These are phyloP conservation scores for Aldrovandia affinis DNA, from an alignment of 2,797 vertebrate species.

Conservation along the genomic window DNA sequence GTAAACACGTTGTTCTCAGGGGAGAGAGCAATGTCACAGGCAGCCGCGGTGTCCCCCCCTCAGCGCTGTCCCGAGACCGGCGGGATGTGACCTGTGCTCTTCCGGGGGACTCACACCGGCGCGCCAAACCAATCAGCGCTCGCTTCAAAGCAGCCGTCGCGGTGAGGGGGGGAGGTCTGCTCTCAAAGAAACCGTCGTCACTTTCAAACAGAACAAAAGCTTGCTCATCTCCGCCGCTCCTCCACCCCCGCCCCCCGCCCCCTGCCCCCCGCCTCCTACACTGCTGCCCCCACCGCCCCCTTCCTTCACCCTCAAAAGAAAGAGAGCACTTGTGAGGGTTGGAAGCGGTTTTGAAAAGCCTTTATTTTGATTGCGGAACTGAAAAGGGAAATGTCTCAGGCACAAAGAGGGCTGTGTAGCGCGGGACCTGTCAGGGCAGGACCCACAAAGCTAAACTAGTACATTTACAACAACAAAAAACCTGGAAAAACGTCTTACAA, in stretches of 20 bases:
- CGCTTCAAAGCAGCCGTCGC: constrained; percentile 4
- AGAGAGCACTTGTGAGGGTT: background rate
- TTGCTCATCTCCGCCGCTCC: background rate
- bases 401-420: background rate
- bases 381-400: background rate
- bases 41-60: background rate
- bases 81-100: background rate
- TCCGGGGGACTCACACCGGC: constrained; percentile 3
- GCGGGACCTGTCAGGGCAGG: background rate
- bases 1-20: constrained; percentile 40
- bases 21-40: constrained; percentile 25
- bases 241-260: background rate
- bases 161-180: background rate
- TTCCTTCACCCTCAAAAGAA: background rate
- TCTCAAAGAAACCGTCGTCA: background rate
- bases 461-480: background rate
- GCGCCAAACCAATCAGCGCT: constrained; percentile 11
- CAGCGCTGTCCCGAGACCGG: background rate
- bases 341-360: background rate
- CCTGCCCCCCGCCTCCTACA: background rate
- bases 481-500: constrained; percentile 1
- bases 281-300: background rate
- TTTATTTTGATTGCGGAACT: too few relatives aligned
- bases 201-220: background rate
- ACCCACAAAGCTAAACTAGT: background rate